These are phyloP conservation scores for Telenomus remus DNA, from an alignment of 1,140 invertebrate species.

Conservation along the genomic window DNA sequence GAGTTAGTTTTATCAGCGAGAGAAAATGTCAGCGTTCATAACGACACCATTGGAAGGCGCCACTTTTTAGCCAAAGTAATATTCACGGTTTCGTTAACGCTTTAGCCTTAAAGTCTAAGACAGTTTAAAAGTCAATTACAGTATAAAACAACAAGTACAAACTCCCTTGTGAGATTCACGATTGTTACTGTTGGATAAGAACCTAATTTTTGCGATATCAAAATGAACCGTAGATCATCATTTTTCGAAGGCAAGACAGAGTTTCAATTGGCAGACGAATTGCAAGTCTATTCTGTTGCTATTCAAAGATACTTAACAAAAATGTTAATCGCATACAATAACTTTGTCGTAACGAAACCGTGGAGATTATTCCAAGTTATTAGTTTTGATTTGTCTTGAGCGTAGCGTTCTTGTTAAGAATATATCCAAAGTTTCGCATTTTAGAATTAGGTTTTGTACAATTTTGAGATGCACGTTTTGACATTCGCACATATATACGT, in stretches of 20 bases:
- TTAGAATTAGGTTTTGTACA: slow-evolving; percentile 64
- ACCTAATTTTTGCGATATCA: background rate
- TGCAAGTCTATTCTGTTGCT: background rate
- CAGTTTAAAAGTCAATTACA: slow-evolving; percentile 60
- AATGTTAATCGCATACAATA: slow-evolving; percentile 13
- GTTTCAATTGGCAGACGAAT: no score
- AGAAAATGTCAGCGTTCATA: slow-evolving; percentile 15
- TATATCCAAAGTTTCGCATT: slow-evolving; percentile 63
- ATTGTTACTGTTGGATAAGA: no score
- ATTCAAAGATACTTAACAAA: no score
- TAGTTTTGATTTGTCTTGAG: slow-evolving; percentile 37
- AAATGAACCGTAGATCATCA: background rate
- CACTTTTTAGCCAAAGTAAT: slow-evolving; percentile 55
- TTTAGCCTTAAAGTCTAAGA: slow-evolving; percentile 57
- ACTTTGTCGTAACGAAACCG: slow-evolving; percentile 59
- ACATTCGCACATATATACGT: slow-evolving; percentile 71
- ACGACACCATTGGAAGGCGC: slow-evolving; percentile 35
- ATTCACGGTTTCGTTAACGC: slow-evolving; percentile 62
- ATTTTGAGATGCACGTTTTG: slow-evolving; percentile 66
- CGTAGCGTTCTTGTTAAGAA: slow-evolving; percentile 52
- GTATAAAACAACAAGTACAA: slow-evolving; percentile 57
- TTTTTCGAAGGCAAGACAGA: no score
- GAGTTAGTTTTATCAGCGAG: background rate
- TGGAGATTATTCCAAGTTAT: slow-evolving; percentile 67
- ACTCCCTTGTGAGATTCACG: slow-evolving; percentile 38